Conservation (phyloP, 2,888 invertebrate species). For the Hemaris fuciformis region DNA sequence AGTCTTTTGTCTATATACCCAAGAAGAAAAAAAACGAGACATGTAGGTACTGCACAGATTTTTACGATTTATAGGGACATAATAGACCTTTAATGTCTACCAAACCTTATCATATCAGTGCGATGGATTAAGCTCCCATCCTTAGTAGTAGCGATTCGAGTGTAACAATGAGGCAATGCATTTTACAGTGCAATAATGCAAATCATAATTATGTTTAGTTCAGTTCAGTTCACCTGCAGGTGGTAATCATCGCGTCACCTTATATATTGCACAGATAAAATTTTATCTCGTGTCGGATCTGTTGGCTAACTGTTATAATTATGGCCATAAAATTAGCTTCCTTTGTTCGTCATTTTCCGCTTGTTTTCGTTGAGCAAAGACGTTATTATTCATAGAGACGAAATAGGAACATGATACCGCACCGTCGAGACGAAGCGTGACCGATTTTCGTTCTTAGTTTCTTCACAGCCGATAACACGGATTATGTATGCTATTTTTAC, state of each 20-base stretch:
- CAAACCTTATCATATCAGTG: too few species aligned
- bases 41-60: too few species aligned
- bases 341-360: slow-evolving; percentile 4
- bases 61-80: too few species aligned
- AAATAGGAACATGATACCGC: neutral
- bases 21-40: too few species aligned
- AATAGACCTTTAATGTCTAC: too few species aligned
- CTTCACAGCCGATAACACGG: neutral
- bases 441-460: neutral
- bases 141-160: too few species aligned
- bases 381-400: neutral
- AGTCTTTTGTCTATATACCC: too few species aligned
- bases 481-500: neutral
- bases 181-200: too few species aligned
- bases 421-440: neutral
- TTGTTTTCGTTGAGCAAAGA: neutral
- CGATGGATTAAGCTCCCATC: too few species aligned
- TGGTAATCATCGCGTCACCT: neutral
- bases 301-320: slow-evolving; percentile 2
- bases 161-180: too few species aligned
- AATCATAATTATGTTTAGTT: neutral
- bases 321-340: neutral
- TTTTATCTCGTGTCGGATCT: neutral
- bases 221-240: neutral
- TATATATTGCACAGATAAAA: neutral